Percentiles rank a stretch among this genome's conserved stretches.
Conservation (phyloP, 2,113 vertebrate genomes). For the Nannospalax galili region DNA sequence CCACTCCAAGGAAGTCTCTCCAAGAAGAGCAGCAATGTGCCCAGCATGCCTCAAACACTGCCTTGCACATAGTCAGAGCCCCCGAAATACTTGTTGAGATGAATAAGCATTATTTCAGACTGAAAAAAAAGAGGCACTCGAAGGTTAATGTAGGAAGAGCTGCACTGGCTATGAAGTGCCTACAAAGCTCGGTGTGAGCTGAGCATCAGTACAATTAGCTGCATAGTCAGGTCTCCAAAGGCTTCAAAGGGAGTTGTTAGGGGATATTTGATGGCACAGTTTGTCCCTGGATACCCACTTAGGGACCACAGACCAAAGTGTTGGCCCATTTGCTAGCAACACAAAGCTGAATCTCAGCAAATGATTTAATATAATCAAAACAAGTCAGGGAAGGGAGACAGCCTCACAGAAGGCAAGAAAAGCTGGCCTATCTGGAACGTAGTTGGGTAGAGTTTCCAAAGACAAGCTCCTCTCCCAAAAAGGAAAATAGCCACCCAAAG, state of each 20-base stretch:
- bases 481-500: conserved; percentile 9
- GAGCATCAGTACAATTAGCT: fast-evolving
- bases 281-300: background rate
- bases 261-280: background rate
- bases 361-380: conserved; percentile 52
- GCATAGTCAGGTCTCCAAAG: fast-evolving
- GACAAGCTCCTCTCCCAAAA: conserved; percentile 57
- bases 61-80: background rate
- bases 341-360: conserved; percentile 5
- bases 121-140: background rate
- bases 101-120: background rate
- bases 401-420: conserved; percentile 7
- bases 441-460: conserved; percentile 38
- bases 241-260: background rate
- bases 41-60: background rate
- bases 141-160: background rate
- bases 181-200: background rate
- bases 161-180: background rate
- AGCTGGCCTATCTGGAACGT: conserved; percentile 38
- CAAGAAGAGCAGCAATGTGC: background rate
- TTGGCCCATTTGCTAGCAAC: background rate
- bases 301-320: background rate
- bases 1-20: background rate
- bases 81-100: background rate
- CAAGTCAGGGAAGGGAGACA: conserved; percentile 18